phyloP scores from a whole-genome alignment of 1,140 invertebrate genomes.

The Triops cancriformis region DNA sequence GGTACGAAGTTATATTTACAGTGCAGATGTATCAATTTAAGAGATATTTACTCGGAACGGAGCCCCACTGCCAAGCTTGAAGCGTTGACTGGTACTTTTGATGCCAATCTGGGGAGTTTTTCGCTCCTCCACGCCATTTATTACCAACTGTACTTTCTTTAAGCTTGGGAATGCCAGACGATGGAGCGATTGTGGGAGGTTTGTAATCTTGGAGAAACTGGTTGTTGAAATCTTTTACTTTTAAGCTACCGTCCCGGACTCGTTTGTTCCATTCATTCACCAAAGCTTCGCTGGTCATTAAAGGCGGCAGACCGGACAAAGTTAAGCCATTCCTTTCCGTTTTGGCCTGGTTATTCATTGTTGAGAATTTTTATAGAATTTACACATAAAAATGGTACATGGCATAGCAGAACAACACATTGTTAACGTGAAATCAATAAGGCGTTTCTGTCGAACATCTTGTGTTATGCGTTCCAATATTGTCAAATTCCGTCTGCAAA shows the following conservation, averaged over 20 bases:
- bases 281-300: constrained; percentile 8
- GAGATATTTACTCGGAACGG: not conserved
- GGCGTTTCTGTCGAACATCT: not conserved
- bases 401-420: too few relatives aligned
- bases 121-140: not conserved
- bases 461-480: not conserved
- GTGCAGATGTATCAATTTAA: not conserved
- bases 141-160: not conserved
- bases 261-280: constrained; percentile 2
- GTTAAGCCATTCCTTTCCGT: not conserved
- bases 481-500: constrained; percentile 1
- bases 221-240: constrained; percentile 3
- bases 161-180: not conserved
- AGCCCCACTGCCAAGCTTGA: not conserved
- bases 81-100: not conserved
- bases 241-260: not conserved
- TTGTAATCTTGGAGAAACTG: not conserved
- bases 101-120: not conserved
- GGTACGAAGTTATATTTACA: too few relatives aligned
- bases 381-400: not conserved
- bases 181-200: not conserved
- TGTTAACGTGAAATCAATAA: too few relatives aligned
- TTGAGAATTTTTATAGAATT: not conserved
- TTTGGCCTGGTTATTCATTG: not conserved
- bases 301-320: not conserved